Base-by-base conservation (phyloP, 2,113 vertebrate genomes). In the Pterophyllum scalare region DNA sequence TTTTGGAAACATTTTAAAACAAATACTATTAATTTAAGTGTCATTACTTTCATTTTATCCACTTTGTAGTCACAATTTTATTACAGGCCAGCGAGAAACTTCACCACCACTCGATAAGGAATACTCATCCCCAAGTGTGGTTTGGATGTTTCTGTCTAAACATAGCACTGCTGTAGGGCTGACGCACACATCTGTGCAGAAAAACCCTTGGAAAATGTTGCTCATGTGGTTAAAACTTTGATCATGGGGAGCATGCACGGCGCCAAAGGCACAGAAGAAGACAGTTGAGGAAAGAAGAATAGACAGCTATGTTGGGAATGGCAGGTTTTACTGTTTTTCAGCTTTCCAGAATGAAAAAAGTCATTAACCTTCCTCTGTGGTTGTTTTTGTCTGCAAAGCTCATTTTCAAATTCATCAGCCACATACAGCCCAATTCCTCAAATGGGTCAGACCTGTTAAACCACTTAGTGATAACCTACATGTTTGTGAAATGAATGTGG, bases 121-220 rank as follows among this genome's bases (percentile, higher is more conserved):
- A 52, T 52, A 22, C 65, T 72, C 43, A 72, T 72, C 67, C 67
- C 46, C 7, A 54, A 72, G 46, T 72, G 67, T 54, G 46, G 67
- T 49, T 72, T 54, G 46, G 46, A 54, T 54, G 6, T 31, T 33
- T 72, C 28, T 54, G 59, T 79, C 43, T 60, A 54, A 61, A 78
- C 58, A 78, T 22, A 52, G 40, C 46, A 17, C 58, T 22, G 13
- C 9, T 62, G 20, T 13, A 77, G 43, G 52, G 46, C 46, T 72
- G 67, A 72, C 67, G 3, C 59, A 78, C 76, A 67, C 61, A 59
- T 65, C 31, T 65, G 61, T 6, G 15, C 1, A 31, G 24, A 13
- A 52, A 72, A 54, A 72, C 26, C 67, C 80, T 78, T 87, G 92
- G 92, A 90, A 90, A 91, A 87, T 86, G 62, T 86, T 86, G 46